phyloP scores from a whole-genome alignment of 2,113 vertebrate species.

The Pygoscelis antarcticus region DNA sequence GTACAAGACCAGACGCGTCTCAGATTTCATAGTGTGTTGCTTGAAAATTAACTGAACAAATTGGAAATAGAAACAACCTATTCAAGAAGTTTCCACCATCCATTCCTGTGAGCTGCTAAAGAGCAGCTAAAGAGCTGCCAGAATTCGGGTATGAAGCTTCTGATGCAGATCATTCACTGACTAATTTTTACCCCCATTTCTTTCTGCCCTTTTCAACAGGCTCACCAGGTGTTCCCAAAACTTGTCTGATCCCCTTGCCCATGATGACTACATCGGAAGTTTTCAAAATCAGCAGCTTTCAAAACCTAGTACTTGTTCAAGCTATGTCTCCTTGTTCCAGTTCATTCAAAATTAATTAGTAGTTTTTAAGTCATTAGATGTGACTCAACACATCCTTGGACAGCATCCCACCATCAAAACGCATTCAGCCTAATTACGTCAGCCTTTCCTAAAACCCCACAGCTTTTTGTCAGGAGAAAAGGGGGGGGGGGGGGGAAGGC shows the following conservation, averaged over 20 bases:
- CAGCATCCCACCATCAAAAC: background rate
- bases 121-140: background rate
- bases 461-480: background rate
- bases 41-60: background rate
- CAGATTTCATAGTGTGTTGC: accelerated
- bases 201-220: background rate
- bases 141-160: background rate
- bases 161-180: background rate
- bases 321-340: conserved; percentile 10
- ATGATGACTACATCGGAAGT: background rate
- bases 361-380: conserved; percentile 46
- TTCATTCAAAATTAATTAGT: conserved; percentile 54
- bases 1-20: background rate
- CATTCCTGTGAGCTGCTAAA: background rate
- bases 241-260: background rate
- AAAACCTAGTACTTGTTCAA: background rate
- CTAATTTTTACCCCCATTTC: accelerated
- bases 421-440: background rate
- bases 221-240: background rate
- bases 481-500: no score
- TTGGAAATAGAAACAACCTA: accelerated
- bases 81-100: background rate
- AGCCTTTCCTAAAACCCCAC: background rate
- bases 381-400: conserved; percentile 53
- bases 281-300: background rate